Evolutionary conservation across 2,797 vertebrate species (phyloP), one percentile per base, ranked within the genome.

Genomic region (Remorina albescens): DNA sequence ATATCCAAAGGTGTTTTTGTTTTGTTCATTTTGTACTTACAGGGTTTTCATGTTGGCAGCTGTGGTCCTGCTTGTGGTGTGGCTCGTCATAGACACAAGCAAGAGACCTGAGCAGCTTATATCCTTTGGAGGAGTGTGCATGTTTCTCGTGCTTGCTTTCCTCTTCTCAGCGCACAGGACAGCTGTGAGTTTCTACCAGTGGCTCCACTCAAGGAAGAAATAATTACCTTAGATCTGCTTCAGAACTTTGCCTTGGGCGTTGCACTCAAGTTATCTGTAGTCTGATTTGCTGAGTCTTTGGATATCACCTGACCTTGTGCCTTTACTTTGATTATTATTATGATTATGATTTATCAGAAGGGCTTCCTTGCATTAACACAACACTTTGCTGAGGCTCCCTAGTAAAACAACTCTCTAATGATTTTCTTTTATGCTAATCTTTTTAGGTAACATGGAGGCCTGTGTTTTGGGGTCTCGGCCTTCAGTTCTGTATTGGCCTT

Each of bases 401-500:
- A 56, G 57, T 55, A 55, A 9, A 28, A 12, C 62, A 6, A 64
- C 18, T 6, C 32, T 60, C 26, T 44, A 32, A 67, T 2, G 6
- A 7, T 15, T 66, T 50, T 28, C 37, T 23, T 39, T 21, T 23
- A 19, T 50, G 25, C 32, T 19, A 36, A 6, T 65, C 30, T 79
- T 67, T 72, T 55, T 82, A 99, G 98, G 95, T 99, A 46, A 85
- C 92, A 73, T 99, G 98, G 98, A 91, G 95, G 71, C 86, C 96
- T 0, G 94, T 99, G 53, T 90, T 95, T 77, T 98, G 96, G 97
- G 98, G 98, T 30, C 94, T 99, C 1, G 96, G 95, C 16, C 51
- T 99, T 56, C 93, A 99, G 88, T 98, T 99, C 91, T 91, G 89
- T 16, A 87, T 98, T 0, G 98, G 97, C 23, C 79, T 99, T 75